Evolutionary conservation across 2,888 invertebrate species (phyloP), one percentile per base, ranked within the genome.

Genomic region (Bimastos eiseni): DNA sequence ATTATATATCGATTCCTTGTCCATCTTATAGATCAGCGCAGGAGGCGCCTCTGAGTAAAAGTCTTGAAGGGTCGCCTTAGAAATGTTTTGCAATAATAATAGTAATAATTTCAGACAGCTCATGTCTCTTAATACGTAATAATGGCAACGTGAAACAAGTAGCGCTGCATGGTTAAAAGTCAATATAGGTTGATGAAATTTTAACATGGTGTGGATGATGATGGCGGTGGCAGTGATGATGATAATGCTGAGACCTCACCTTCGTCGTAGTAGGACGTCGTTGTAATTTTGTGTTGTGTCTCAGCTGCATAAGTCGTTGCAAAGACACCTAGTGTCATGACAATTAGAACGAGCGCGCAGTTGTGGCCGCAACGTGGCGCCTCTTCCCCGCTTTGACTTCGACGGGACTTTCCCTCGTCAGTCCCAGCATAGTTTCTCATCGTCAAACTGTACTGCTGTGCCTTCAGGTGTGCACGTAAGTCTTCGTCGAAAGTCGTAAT

Each of bases 231-330:
- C 33, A 33, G 17, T 34, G 34, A 86, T 4, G 19, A 86, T 37
- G 15, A 86, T 33, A 19, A 86, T 24, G 86, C 34, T 86, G 86
- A 36, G 21, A 15, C 86, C 36, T 86, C n/a, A 86, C 86, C 86
- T 86, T 86, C 86, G 86, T 86, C 86, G 86, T 86, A 86, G 37
- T 86, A 86, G 86, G 86, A 86, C 21, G 86, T 86, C 86, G 86
- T 37, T 36, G 37, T 36, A 24, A 36, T 86, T 19, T 86, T 34
- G 21, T 86, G 33, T 21, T 86, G 34, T 34, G 86, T 8, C n/a
- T 37, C 86, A 15, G 34, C 86, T 36, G 86, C 37, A 8, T 34
- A 86, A 34, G 86, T 86, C 86, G n/a, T 86, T 24, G 37, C 8
- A 34, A 86, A 33, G 86, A 33, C n/a, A 86, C 17, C 70, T 30